These are phyloP conservation scores for Sciurus carolinensis DNA, from an alignment of 2,797 vertebrate species.

Conservation along the genomic window DNA sequence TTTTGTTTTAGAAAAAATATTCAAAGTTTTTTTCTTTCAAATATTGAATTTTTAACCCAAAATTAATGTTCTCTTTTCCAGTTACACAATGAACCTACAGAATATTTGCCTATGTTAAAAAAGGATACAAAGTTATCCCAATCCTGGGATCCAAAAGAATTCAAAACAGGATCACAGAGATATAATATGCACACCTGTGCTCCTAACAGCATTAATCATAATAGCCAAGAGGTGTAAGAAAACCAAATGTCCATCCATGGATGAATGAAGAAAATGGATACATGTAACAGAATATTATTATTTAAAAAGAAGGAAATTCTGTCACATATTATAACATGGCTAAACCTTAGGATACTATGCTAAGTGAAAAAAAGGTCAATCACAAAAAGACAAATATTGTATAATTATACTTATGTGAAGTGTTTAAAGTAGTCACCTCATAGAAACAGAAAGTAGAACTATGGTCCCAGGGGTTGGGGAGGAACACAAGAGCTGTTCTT, in stretches of 20 bases:
- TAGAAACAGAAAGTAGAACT: neutral
- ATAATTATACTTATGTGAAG: neutral
- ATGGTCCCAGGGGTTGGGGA: neutral
- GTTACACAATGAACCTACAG: neutral
- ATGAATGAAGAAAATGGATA: neutral
- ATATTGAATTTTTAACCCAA: constrained; percentile 63
- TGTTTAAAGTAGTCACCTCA: neutral
- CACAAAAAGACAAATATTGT: neutral
- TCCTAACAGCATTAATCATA: neutral
- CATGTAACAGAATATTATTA: neutral
- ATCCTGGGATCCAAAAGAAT: neutral
- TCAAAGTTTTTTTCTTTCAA: neutral
- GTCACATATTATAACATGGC: neutral
- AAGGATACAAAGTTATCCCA: constrained; percentile 8
- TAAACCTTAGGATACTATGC: neutral
- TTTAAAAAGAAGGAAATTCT: neutral
- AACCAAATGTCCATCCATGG: neutral
- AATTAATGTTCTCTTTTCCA: constrained; percentile 54
- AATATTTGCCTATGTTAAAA: neutral
- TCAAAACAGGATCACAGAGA: constrained; percentile 37
- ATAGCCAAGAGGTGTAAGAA: neutral
- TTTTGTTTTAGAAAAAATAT: constrained; percentile 22
- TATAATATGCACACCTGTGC: neutral
- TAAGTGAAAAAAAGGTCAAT: neutral
- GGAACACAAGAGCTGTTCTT: neutral